Conservation (phyloP, 2,797 vertebrate species). For the Schizopygopsis malacanthus region DNA sequence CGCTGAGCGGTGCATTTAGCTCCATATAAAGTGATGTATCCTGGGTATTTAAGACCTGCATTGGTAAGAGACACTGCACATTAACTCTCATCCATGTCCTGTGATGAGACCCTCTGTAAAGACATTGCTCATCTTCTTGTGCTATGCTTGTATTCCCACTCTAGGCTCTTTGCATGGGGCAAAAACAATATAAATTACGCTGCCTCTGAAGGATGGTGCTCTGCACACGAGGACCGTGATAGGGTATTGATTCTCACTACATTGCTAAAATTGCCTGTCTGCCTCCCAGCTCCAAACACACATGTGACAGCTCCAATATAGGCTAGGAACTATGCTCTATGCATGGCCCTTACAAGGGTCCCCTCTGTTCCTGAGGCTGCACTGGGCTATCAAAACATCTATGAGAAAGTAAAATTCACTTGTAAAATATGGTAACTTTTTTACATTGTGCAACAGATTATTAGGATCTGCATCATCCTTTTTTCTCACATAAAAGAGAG, state of each 20-base stretch:
- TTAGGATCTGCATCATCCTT: constrained; percentile 64
- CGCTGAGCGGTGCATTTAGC: constrained; percentile 43
- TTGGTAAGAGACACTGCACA: constrained; percentile 50
- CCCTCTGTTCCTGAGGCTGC: constrained; percentile 33
- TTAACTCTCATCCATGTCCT: constrained; percentile 63
- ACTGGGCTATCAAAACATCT: constrained; percentile 23
- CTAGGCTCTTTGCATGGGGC: constrained; percentile 77
- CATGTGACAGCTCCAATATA: constrained; percentile 82
- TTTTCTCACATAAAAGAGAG: neutral
- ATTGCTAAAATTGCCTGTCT: constrained; percentile 82
- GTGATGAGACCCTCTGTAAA: constrained; percentile 62
- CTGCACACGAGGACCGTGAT: constrained; percentile 81
- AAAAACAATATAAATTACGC: constrained; percentile 83
- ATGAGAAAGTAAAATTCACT: constrained; percentile 58
- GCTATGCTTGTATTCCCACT: constrained; percentile 72
- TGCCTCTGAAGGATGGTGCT: constrained; percentile 77
- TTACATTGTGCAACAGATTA: constrained; percentile 62
- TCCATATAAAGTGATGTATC: constrained; percentile 51
- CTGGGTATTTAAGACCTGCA: constrained; percentile 53
- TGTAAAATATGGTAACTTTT: constrained; percentile 49
- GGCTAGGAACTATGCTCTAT: constrained; percentile 69
- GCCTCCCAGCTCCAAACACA: constrained; percentile 83
- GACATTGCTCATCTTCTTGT: constrained; percentile 46
- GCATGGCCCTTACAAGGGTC: constrained; percentile 34
- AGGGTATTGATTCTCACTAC: constrained; percentile 85